These are phyloP conservation scores for Glossophaga mutica DNA, from an alignment of 2,797 vertebrate species.

Conservation along the genomic window DNA sequence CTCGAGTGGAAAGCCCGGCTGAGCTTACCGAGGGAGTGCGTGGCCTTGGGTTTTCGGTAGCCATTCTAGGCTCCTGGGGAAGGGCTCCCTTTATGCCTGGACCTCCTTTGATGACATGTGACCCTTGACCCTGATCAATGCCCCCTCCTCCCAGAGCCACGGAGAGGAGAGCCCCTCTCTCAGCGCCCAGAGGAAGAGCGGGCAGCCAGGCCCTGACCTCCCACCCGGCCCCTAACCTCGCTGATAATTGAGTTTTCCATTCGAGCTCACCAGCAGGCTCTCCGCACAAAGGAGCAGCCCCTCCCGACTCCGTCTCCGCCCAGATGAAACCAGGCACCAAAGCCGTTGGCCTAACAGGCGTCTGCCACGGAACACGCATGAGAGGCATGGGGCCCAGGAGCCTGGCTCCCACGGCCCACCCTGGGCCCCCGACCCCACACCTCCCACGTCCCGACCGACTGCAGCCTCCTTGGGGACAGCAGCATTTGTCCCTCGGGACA, in stretches of 20 bases:
- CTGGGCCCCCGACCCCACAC: neutral
- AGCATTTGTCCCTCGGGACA: neutral
- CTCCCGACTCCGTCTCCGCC: conserved; percentile 29
- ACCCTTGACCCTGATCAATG: conserved; percentile 74
- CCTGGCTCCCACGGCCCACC: neutral
- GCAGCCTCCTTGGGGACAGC: neutral
- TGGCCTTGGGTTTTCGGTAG: neutral
- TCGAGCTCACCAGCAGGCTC: conserved; percentile 47
- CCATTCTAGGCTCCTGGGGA: conserved; percentile 58
- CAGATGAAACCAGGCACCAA: conserved; percentile 33
- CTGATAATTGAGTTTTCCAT: conserved; percentile 71
- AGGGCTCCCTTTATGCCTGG: conserved; percentile 64
- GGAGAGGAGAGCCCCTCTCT: conserved; percentile 51
- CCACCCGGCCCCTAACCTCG: conserved; percentile 68
- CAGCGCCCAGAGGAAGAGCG: conserved; percentile 70
- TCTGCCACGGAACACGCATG: neutral
- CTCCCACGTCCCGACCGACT: neutral
- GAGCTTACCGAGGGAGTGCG: neutral
- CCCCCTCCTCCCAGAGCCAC: conserved; percentile 38
- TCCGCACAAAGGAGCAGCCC: conserved; percentile 58
- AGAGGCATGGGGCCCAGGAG: neutral
- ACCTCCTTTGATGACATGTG: conserved; percentile 69
- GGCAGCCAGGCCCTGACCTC: conserved; percentile 66
- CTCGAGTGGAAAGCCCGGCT: neutral
- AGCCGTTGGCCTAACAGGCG: conserved; percentile 19